These are phyloP conservation scores for Diaphora mendica DNA, from an alignment of 2,888 invertebrate species.

Conservation along the genomic window DNA sequence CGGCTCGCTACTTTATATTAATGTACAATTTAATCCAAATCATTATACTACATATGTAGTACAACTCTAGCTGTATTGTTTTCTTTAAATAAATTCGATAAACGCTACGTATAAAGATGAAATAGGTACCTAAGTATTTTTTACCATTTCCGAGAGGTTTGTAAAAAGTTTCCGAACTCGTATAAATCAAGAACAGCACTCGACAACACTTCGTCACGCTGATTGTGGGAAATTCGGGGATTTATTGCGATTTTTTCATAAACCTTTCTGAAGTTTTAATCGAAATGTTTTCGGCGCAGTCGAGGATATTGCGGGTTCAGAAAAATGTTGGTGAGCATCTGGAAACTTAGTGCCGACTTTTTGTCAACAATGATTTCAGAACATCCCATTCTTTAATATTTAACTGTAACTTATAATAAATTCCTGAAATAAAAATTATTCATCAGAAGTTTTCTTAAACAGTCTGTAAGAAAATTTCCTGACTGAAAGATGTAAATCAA, in stretches of 20 bases:
- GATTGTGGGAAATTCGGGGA: constrained; percentile 13
- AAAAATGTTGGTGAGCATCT: not conserved
- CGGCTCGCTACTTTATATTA: not conserved
- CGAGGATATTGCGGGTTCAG: not conserved
- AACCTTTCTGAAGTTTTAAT: constrained; percentile 8
- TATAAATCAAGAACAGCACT: constrained; percentile 12
- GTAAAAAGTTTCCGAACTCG: constrained; percentile 5
- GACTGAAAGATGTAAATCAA: not conserved
- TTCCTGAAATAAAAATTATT: no score
- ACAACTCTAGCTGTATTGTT: not conserved
- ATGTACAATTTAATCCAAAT: not conserved
- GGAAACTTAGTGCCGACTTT: not conserved
- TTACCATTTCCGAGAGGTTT: not conserved
- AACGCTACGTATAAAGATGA: not conserved
- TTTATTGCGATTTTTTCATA: constrained; percentile 6
- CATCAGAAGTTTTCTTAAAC: no score
- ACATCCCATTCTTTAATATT: not conserved
- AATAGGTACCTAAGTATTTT: constrained; percentile 2
- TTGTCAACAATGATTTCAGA: no score
- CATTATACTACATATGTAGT: not conserved
- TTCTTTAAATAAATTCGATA: not conserved
- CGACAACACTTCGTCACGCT: constrained; percentile 5
- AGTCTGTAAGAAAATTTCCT: not conserved
- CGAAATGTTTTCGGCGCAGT: constrained; percentile 7
- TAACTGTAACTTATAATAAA: not conserved